Evolutionary conservation across 2,113 vertebrate genomes (phyloP).

Genomic region (Puma concolor): DNA sequence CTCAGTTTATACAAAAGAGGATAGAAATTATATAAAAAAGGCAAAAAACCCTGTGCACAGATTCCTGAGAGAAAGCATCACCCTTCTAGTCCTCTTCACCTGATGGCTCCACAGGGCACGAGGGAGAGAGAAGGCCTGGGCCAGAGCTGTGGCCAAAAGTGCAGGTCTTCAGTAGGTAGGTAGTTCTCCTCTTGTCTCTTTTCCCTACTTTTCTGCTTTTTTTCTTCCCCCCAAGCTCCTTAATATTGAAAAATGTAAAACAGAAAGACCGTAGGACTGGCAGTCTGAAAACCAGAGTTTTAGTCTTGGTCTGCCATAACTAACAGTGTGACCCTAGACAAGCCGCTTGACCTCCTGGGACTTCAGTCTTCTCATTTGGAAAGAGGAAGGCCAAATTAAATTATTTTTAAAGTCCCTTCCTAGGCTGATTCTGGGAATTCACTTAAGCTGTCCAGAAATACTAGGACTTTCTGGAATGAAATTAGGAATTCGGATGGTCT

Average conservation of each 20-base stretch:
- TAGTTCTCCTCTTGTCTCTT: background rate
- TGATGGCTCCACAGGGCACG: background rate
- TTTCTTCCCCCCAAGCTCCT: background rate
- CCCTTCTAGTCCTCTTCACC: background rate
- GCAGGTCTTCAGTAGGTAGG: background rate
- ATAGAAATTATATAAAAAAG: background rate
- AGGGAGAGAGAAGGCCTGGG: background rate
- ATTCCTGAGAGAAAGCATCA: background rate
- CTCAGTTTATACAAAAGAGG: background rate
- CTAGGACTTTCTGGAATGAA: constrained; percentile 1
- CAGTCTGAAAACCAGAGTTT: background rate
- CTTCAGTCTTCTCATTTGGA: background rate
- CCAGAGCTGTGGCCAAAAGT: background rate
- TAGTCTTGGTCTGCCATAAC: background rate
- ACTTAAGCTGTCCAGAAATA: background rate
- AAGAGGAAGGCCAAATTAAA: background rate
- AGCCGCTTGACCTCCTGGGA: background rate
- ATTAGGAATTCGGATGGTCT: background rate
- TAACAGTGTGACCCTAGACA: background rate
- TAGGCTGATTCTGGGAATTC: constrained; percentile 41
- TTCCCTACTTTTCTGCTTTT: background rate
- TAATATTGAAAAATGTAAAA: background rate
- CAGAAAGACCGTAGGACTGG: background rate
- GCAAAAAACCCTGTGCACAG: background rate
- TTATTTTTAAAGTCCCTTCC: background rate